A percentile compares a stretch with the other conserved stretches of the same genome.
Conservation (phyloP, 2,113 vertebrate species). For the Podarcis cretensis region DNA sequence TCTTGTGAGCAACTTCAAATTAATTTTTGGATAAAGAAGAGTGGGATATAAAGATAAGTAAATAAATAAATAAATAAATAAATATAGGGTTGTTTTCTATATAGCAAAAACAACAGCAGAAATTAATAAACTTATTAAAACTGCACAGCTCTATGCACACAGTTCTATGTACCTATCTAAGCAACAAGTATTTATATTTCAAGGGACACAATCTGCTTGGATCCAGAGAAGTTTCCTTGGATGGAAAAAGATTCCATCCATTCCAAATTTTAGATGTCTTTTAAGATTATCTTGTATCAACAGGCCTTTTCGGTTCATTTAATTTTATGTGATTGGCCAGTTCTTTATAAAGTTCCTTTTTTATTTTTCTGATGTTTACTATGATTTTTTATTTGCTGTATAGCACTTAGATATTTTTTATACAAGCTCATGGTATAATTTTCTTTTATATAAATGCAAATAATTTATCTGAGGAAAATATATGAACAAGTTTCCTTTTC, state of each 20-base stretch:
- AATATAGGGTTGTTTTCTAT: background rate
- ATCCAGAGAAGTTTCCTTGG: background rate
- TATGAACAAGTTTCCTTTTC: background rate
- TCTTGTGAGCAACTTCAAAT: background rate
- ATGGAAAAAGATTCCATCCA: background rate
- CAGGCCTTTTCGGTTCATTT: too few relatives aligned
- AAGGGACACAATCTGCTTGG: background rate
- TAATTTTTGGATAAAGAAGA: background rate
- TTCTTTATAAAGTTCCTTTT: too few relatives aligned
- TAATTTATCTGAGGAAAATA: too few relatives aligned
- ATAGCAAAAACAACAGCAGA: constrained; percentile 26
- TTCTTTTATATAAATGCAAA: too few relatives aligned
- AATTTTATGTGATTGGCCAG: too few relatives aligned
- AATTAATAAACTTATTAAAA: constrained; percentile 29
- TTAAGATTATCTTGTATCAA: too few relatives aligned
- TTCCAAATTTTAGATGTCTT: background rate
- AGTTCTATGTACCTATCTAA: background rate
- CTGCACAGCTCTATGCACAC: background rate
- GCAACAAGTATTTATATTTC: background rate
- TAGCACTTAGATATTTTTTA: too few relatives aligned
- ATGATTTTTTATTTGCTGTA: too few relatives aligned
- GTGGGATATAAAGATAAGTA: background rate
- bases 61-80: background rate
- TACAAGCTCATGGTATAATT: too few relatives aligned
- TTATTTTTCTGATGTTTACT: too few relatives aligned